A percentile compares a stretch with the other conserved stretches of the same genome.
These are phyloP conservation scores for Isichthys henryi DNA, from an alignment of 2,113 vertebrate genomes.

Conservation along the genomic window DNA sequence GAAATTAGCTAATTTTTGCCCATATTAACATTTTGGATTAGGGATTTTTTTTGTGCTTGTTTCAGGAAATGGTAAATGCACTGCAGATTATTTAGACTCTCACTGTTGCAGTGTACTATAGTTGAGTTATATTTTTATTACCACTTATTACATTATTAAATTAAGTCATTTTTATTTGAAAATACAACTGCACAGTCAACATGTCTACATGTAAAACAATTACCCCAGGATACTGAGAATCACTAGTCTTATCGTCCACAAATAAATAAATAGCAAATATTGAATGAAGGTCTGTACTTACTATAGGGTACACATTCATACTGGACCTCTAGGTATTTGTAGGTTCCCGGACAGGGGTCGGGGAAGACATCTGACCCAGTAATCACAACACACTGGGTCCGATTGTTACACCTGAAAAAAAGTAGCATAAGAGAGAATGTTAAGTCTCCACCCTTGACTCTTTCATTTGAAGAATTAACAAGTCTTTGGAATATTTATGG, in stretches of 20 bases:
- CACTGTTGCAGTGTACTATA: background rate
- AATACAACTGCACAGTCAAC: background rate
- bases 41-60: background rate
- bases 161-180: background rate
- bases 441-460: background rate
- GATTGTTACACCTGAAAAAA: slow-evolving; percentile 90
- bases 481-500: background rate
- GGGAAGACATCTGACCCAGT: slow-evolving; percentile 98
- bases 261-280: slow-evolving; percentile 26
- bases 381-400: slow-evolving; percentile 97
- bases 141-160: background rate
- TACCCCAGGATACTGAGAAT: slow-evolving; percentile 25
- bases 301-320: slow-evolving; percentile 99
- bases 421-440: slow-evolving; percentile 7
- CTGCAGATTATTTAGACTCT: background rate
- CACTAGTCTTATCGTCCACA: background rate
- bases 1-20: background rate
- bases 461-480: background rate
- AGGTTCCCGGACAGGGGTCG: slow-evolving; percentile 96
- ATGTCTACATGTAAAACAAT: background rate
- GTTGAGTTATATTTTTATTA: background rate
- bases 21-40: background rate
- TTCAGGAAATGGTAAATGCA: background rate
- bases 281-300: slow-evolving; percentile 74
- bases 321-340: slow-evolving; percentile 99